Conservation (phyloP, 2,797 vertebrate species). For the Sitta carolinensis region DNA sequence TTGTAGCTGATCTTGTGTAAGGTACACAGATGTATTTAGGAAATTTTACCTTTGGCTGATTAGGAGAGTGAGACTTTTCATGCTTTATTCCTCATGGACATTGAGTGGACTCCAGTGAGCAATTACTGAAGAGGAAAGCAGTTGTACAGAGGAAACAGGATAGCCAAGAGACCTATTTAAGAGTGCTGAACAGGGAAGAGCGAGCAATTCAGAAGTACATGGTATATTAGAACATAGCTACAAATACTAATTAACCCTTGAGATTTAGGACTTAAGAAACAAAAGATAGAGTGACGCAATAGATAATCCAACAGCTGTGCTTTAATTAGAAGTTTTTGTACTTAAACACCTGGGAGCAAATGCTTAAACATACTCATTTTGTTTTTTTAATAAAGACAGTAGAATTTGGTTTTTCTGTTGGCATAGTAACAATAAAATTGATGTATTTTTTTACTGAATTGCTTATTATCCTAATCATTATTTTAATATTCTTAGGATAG, state of each 20-base stretch:
- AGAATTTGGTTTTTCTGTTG: background rate
- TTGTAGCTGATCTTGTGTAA: background rate
- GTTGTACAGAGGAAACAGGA: slow-evolving; percentile 49
- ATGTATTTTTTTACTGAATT: background rate
- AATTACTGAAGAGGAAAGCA: slow-evolving; percentile 54
- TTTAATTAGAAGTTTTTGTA: background rate
- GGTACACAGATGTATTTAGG: background rate
- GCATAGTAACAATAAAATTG: background rate
- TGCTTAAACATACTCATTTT: background rate
- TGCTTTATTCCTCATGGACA: background rate
- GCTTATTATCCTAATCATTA: background rate
- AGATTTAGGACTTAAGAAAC: background rate
- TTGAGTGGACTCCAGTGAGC: background rate
- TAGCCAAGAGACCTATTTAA: slow-evolving; percentile 23
- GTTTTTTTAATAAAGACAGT: background rate
- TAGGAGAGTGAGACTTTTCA: background rate
- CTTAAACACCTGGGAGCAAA: background rate
- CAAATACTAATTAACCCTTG: background rate
- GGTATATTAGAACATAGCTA: background rate
- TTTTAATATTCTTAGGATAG: background rate
- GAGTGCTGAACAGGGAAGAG: background rate
- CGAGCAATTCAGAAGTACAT: background rate
- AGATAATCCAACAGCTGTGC: background rate
- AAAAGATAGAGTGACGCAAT: background rate
- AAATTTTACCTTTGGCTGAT: background rate